Evolutionary conservation across 2,113 vertebrate genomes (phyloP), one percentile per base, ranked within the genome.

Genomic region (Thalassoma bifasciatum): DNA sequence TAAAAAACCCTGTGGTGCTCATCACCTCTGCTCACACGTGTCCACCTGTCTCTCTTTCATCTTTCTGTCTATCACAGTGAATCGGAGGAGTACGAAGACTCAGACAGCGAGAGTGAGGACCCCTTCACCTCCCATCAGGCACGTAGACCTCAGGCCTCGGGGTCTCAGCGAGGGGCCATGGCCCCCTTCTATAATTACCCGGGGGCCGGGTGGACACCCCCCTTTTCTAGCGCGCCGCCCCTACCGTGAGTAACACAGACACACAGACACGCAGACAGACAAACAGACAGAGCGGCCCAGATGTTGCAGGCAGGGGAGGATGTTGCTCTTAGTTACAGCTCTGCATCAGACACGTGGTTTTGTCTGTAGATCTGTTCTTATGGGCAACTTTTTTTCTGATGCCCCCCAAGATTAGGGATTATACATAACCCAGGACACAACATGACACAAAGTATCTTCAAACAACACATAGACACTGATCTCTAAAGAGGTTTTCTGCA

Each of bases 91-190:
- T 95, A 95, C 17, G 94, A 95, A 82, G 96, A 96, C 67, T 94
- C 94, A 26, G 96, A 96, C 92, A 96, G 95, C 21, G 96, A 96
- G 77, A 96, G 96, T 88, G 96, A 97, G 87, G 96, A 97, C 36
- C 96, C 96, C 91, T 96, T 96, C 93, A 96, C 96, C 92, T 96
- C 95, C 91, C 96, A 96, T 95, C 96, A 96, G 96, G 96, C 96
- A 95, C 93, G 95, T 95, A 95, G 94, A 93, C 89, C 87, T 92
- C 93, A 89, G 89, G 81, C 93, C 92, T 85, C 90, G 89, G 90
- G 94, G 93, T 93, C 92, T 85, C 94, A 93, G 86, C 90, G 91
- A 86, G 93, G 92, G 91, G 92, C 90, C 66, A 91, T 93, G 89
- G 83, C 93, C 83, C 93, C 90, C 91, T 94, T 93, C 94, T 93